A percentile compares a stretch with the other conserved stretches of the same genome.
Conservation (phyloP, 53 echinoderm and acorn worm genomes). For the Pentamera pediparva region DNA sequence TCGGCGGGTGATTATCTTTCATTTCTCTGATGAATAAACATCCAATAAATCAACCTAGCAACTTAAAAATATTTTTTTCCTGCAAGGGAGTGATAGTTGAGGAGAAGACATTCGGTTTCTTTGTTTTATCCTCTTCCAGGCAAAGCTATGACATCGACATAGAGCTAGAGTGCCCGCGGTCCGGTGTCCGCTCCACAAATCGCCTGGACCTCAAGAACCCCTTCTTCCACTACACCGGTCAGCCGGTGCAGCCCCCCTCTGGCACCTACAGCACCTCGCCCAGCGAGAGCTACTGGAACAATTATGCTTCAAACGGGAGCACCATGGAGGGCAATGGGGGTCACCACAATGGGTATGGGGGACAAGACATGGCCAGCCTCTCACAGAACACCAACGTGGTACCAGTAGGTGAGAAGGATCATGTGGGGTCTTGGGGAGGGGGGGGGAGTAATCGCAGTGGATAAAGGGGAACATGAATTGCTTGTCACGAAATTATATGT, state of each 20-base stretch:
- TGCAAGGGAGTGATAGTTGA: too few species aligned
- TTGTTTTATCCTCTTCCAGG: conserved; percentile 30
- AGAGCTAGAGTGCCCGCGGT: conserved; percentile 74
- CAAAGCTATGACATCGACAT: conserved; percentile 99
- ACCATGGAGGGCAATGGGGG: conserved; percentile 33
- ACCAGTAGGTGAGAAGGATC: conserved; percentile 76
- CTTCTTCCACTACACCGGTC: conserved; percentile 97
- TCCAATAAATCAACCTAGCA: too few species aligned
- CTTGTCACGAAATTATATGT: too few species aligned
- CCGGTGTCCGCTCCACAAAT: conserved; percentile 86
- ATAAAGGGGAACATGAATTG: neutral
- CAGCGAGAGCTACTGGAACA: conserved; percentile 84
- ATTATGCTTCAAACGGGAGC: conserved; percentile 56
- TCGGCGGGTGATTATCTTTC: too few species aligned
- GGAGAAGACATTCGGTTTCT: too few species aligned
- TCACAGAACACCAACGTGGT: conserved; percentile 68
- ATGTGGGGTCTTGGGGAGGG: neutral
- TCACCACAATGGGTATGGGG: conserved; percentile 48
- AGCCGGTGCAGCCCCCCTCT: conserved; percentile 63
- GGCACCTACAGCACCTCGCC: conserved; percentile 71
- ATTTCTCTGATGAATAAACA: too few species aligned
- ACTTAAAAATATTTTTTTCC: too few species aligned
- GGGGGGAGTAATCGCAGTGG: neutral
- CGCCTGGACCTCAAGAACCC: conserved; percentile 97
- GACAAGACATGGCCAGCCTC: conserved; percentile 39